Percentiles rank a stretch among this genome's conserved stretches.
Evolutionary conservation across 2,888 invertebrate species (phyloP).

Genomic region (Drosophila mettleri): DNA sequence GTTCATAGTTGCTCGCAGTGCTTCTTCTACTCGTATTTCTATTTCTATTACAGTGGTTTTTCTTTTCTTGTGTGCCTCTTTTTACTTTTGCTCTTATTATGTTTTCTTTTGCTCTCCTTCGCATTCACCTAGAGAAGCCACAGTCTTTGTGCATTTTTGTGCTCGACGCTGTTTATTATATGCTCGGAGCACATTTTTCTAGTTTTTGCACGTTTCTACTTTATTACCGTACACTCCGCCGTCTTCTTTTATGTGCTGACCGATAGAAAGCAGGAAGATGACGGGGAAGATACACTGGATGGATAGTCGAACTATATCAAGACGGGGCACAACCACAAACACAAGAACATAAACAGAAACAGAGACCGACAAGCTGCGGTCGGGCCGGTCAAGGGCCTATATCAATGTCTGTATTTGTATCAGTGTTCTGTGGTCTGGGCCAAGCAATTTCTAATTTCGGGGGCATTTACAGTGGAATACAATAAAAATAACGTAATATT

Average conservation of each 20-base stretch:
- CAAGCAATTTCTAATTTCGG: constrained; percentile 72
- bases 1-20: constrained; percentile 51
- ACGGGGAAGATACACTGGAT: constrained; percentile 16
- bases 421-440: constrained; percentile 20
- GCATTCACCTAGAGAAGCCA: constrained; percentile 9
- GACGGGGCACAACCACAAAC: constrained; percentile 8
- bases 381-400: constrained; percentile 32
- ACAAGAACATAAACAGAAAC: constrained; percentile 3
- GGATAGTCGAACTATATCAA: constrained; percentile 33
- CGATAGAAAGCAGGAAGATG: constrained; percentile 31
- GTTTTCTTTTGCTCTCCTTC: constrained; percentile 8
- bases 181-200: constrained; percentile 75
- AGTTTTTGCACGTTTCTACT: constrained; percentile 80
- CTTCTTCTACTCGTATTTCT: constrained; percentile 44
- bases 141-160: constrained; percentile 65
- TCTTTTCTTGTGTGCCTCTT: constrained; percentile 22
- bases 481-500: constrained; percentile 76
- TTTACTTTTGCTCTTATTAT: constrained; percentile 11
- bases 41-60: constrained; percentile 38
- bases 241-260: constrained; percentile 62
- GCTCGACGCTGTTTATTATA: constrained; percentile 71
- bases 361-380: constrained; percentile 57
- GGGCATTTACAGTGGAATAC: constrained; percentile 63
- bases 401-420: constrained; percentile 16
- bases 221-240: constrained; percentile 69